Evolutionary conservation across 2,888 invertebrate species (phyloP).

Genomic region (Falcaria lacertinaria): DNA sequence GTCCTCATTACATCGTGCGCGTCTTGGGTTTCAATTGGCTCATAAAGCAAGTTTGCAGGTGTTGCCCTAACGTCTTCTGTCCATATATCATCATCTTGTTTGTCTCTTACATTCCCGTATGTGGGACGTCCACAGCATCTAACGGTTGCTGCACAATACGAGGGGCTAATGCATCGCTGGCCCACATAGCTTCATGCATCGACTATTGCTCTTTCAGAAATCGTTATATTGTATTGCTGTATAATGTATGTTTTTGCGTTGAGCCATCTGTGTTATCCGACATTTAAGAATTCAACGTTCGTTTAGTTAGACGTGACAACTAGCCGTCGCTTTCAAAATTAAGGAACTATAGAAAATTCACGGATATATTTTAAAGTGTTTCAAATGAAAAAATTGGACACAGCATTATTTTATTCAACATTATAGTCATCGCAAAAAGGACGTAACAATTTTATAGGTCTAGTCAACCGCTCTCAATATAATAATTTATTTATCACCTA

Average conservation of each 20-base stretch:
- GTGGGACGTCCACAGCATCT: conserved; percentile 51
- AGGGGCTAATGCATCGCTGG: conserved; percentile 55
- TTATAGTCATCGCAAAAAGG: no score
- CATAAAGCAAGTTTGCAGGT: conserved; percentile 29
- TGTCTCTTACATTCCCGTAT: conserved; percentile 45
- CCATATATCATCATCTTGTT: conserved; percentile 63
- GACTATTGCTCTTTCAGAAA: not conserved
- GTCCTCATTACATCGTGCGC: conserved; percentile 35
- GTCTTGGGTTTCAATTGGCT: conserved; percentile 39
- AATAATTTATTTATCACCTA: no score
- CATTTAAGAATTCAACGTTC: no score
- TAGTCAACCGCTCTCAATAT: no score
- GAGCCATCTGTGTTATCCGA: no score
- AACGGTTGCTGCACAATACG: conserved; percentile 71
- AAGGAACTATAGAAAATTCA: no score
- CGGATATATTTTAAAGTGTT: no score
- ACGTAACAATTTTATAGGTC: no score
- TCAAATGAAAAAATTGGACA: no score
- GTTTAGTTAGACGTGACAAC: no score
- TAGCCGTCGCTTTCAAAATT: no score
- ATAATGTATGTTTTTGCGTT: not conserved
- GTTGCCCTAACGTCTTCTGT: conserved; percentile 28
- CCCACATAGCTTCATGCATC: conserved; percentile 44
- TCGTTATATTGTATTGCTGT: not conserved
- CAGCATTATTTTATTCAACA: no score